A percentile compares a stretch with the other conserved stretches of the same genome.
Evolutionary conservation across 2,113 vertebrate genomes (phyloP).

Genomic region (Oncorhynchus tshawytscha): DNA sequence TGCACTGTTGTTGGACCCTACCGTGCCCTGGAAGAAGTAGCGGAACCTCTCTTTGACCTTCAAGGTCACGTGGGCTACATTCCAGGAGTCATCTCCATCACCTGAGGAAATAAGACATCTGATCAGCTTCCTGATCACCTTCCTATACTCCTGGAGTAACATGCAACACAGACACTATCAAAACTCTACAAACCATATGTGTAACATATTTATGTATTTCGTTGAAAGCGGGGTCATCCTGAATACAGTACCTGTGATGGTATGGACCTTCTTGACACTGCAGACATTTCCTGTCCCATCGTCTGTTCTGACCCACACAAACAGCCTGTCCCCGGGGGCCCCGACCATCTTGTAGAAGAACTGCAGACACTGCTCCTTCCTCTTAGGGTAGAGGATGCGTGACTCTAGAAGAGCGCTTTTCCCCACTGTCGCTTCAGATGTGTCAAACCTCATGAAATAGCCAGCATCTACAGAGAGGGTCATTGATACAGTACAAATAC

Average conservation of each 20-base stretch:
- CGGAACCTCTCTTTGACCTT: constrained; percentile 81
- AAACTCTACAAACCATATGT: no score
- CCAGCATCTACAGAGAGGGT: constrained; percentile 73
- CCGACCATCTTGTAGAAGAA: constrained; percentile 88
- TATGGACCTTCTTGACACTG: constrained; percentile 77
- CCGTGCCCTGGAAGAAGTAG: constrained; percentile 86
- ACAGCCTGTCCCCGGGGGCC: constrained; percentile 72
- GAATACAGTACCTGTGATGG: constrained; percentile 74
- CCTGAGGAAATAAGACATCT: constrained; percentile 59
- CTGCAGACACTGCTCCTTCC: constrained; percentile 83
- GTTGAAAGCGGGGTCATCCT: no score
- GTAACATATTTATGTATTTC: no score
- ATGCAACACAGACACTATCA: background rate
- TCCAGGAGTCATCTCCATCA: constrained; percentile 76
- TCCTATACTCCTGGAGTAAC: background rate
- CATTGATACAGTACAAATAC: no score
- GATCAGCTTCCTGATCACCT: no score
- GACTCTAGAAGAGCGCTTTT: constrained; percentile 83
- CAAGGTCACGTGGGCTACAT: constrained; percentile 81
- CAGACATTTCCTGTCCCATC: constrained; percentile 77
- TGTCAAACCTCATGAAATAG: constrained; percentile 83
- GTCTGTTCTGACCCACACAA: constrained; percentile 82
- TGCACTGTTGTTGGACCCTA: constrained; percentile 53
- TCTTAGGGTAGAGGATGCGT: constrained; percentile 85
- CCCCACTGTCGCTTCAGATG: constrained; percentile 53